Percentiles rank a stretch among this genome's conserved stretches.
These are phyloP conservation scores for Vanessa tameamea DNA, from an alignment of 1,140 invertebrate genomes.

Conservation along the genomic window DNA sequence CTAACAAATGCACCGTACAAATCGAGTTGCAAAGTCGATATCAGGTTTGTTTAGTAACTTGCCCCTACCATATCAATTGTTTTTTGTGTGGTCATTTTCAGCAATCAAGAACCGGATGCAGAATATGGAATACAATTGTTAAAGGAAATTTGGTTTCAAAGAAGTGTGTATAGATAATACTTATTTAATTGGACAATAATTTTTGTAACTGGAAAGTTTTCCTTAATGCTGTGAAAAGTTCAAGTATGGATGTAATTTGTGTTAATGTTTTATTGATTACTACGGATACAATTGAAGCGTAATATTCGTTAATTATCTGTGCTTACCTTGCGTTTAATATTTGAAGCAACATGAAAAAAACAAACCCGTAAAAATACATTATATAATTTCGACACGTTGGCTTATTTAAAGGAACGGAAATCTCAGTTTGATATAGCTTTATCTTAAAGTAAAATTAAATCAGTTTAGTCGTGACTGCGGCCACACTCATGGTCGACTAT, in stretches of 20 bases:
- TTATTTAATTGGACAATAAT: not conserved
- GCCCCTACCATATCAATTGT: conserved; percentile 26
- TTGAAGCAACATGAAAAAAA: not conserved
- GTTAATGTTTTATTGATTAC: too few species aligned
- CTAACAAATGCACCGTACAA: conserved; percentile 30
- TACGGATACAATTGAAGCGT: not conserved
- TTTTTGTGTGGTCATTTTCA: conserved; percentile 37
- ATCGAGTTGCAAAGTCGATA: conserved; percentile 29
- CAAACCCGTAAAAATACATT: not conserved
- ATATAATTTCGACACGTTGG: conserved; percentile 18
- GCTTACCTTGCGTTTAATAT: too few species aligned
- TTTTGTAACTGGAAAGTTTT: not conserved
- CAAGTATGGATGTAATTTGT: not conserved
- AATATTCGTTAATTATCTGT: too few species aligned
- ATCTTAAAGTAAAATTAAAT: conserved; percentile 57
- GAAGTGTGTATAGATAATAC: not conserved
- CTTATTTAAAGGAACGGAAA: conserved; percentile 32
- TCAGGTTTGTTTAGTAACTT: conserved; percentile 36
- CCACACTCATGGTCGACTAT: conserved; percentile 74
- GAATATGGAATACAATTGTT: conserved; percentile 14
- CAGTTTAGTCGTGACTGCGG: conserved; percentile 64
- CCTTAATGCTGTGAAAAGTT: not conserved
- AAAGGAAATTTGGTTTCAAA: conserved; percentile 17
- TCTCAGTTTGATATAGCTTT: conserved; percentile 38
- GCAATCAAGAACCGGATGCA: conserved; percentile 33